Evolutionary conservation across 1,140 invertebrate genomes (phyloP).

Genomic region (Bombus confusus): DNA sequence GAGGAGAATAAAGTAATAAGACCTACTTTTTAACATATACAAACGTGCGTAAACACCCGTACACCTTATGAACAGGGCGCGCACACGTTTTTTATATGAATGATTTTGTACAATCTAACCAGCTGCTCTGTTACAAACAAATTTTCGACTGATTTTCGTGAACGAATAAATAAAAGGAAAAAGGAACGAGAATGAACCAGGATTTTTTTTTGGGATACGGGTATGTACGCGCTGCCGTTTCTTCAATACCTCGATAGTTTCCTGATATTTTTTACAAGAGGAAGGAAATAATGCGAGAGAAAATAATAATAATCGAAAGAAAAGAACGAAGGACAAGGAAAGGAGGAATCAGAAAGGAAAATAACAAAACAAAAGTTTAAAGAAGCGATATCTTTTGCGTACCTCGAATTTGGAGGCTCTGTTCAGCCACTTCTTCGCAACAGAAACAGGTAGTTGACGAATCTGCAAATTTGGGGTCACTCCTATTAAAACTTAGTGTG

Average conservation of each 20-base stretch:
- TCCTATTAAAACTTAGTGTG: constrained; percentile 59
- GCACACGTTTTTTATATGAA: constrained; percentile 36
- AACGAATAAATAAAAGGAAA: constrained; percentile 12
- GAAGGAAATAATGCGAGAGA: constrained; percentile 35
- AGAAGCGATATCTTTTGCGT: constrained; percentile 31
- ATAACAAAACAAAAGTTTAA: neutral
- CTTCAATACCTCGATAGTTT: constrained; percentile 66
- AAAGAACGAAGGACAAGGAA: neutral
- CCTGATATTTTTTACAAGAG: constrained; percentile 68
- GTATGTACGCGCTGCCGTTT: constrained; percentile 55
- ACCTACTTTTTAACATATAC: constrained; percentile 46
- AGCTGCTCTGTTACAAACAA: constrained; percentile 23
- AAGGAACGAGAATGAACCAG: no score
- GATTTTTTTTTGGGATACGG: constrained; percentile 39
- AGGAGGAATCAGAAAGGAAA: no score
- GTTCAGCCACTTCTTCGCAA: constrained; percentile 6
- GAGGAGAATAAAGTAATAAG: constrained; percentile 38
- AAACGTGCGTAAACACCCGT: constrained; percentile 37
- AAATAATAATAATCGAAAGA: neutral
- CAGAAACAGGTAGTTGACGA: constrained; percentile 18
- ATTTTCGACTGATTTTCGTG: constrained; percentile 22
- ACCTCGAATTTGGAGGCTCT: constrained; percentile 44
- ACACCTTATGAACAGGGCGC: constrained; percentile 42
- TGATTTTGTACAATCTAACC: constrained; percentile 60
- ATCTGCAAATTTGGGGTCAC: constrained; percentile 51